Evolutionary conservation across 2,888 invertebrate genomes (phyloP), one percentile per base, ranked within the genome.

Genomic region (Isoperla grammatica): DNA sequence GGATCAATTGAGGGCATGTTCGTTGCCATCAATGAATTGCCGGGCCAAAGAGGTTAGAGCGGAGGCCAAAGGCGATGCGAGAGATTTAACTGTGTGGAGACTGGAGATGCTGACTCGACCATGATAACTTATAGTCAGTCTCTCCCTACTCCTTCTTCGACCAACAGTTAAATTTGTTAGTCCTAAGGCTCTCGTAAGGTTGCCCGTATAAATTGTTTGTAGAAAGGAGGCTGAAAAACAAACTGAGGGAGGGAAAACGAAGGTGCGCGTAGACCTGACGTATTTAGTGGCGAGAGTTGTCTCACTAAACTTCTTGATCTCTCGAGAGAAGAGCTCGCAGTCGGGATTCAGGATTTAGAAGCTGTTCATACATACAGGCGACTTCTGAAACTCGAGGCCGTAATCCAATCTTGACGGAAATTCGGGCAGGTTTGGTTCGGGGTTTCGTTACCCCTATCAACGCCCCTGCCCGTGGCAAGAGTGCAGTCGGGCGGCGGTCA

Each of bases 401-500:
- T n/a, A n/a, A n/a, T n/a, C 29, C 29, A 29, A 8, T 29, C 5
- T 29, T 29, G 29, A 6, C 4, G 29, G 29, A 29, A 29, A 29
- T 29, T 29, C 8, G 29, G 29, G 29, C 29, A 29, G 29, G 29
- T 29, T 29, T 29, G 29, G 8, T 29, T 29, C 8, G 5, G 29
- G 29, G 8, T 29, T 29, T 29, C 29, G 29, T 29, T 29, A 6
- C 29, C 29, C 35, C 29, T 23, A 13, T 22, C n/a, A 42, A 42
- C 17, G 46, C 46, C 6, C 22, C 20, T 8, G 22, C 22, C 20
- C 17, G 3, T 49, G 57, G 57, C 57, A 57, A 57, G 39, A 39
- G 40, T 57, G 61, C 53, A 60, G 56, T 54, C 46, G 54, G 57
- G 62, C 60, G 49, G 42, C 57, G 62, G 62, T 62, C 57, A 57